phyloP scores from a whole-genome alignment of 2,888 invertebrate species.

The Pristionchus mayeri region DNA sequence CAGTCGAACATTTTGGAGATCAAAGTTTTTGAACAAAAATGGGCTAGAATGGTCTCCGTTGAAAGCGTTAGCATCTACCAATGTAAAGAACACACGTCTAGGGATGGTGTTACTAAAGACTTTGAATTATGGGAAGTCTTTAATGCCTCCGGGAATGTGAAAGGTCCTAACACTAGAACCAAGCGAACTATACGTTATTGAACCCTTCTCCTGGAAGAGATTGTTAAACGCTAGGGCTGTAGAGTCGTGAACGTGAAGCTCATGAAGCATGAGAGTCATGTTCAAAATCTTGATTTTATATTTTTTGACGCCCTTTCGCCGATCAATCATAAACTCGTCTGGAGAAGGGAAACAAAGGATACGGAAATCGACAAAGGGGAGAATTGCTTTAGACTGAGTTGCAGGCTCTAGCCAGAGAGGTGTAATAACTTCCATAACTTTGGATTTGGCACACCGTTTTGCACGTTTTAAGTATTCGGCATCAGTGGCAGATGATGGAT shows the following conservation, averaged over 20 bases:
- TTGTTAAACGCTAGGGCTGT: neutral
- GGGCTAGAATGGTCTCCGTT: neutral
- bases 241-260: neutral
- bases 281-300: neutral
- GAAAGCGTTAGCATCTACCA: neutral
- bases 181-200: neutral
- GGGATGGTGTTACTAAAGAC: neutral
- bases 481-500: neutral
- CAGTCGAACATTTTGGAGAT: neutral
- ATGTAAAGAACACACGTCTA: neutral
- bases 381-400: neutral
- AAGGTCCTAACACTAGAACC: neutral
- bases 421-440: neutral
- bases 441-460: neutral
- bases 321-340: constrained; percentile 22
- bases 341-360: constrained; percentile 3
- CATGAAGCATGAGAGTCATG: constrained; percentile 1
- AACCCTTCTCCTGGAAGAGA: neutral
- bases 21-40: neutral
- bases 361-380: neutral
- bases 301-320: neutral
- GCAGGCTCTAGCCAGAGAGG: constrained; percentile 8
- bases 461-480: neutral
- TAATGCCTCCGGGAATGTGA: no score
- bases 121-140: neutral